Base-by-base conservation (phyloP, 2,888 invertebrate genomes). In the Tridacna gigas region DNA sequence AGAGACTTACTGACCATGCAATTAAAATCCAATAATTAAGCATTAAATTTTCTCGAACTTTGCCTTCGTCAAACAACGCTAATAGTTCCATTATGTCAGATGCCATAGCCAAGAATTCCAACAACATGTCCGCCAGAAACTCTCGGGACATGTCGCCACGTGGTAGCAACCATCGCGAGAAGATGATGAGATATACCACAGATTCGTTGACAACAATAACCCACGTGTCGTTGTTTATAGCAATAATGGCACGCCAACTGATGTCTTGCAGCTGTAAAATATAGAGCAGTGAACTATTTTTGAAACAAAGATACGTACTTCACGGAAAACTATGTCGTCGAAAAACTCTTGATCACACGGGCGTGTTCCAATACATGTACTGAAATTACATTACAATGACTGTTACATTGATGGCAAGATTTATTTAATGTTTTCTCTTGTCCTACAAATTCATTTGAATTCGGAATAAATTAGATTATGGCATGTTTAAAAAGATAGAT, bases 21-120 rank as follows among this genome's bases (percentile, higher is more conserved):
- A 88, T 89, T 13, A 93, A 86, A 4, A 91, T 91, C 25, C 84
- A 89, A 79, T 90, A 92, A 11, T 90, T 90, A 63, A 93, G 89
- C 37, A 89, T 89, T 48, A 91, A 89, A 75, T 93, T 92, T 13
- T 90, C 91, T 28, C 87, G 77, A n/a, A 90, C 86, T 22, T 56
- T 69, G 28, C 88, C 86, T 51, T 88, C 88, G 76, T 90, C 88
- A 66, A 90, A 86, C 56, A 90, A 76, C 5, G 85, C 84, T 37
- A 90, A 80, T 26, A 90, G 56, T 77, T 90, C 90, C 82, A 90
- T 88, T 60, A 90, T 90, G 69, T 90, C 90, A 13, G 90, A 90
- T 0, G 94, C 93, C 83, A 93, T 93, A 26, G 91, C 94, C 51
- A 94, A 87, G 86, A 93, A 94, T 80, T 93, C 92, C 51, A 94